Base-by-base conservation (phyloP, 2,113 vertebrate species). In the Mormyrus lacerda region DNA sequence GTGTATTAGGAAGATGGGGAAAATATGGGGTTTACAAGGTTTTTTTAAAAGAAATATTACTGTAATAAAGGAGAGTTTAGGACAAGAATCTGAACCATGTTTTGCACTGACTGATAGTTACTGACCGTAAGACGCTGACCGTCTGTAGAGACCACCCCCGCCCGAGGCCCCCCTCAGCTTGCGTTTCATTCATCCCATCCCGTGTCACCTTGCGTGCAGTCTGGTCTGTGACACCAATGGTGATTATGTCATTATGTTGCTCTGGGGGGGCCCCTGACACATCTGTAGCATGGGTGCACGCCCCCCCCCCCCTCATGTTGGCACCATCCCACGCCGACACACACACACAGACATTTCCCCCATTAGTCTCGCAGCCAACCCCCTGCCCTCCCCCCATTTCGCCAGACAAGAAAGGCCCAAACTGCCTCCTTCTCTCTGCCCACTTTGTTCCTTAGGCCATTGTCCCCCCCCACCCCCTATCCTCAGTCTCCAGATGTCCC, bases 241-340 rank as follows among this genome's bases (percentile, higher is more conserved):
- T 97, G 97, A 97, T 97, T 97, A 97, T 97, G 97, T 97, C 96
- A 97, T 97, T 97, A 97, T 97, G 97, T 69, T 88, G 39, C 87
- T 69, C 58, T 47, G 39, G 58, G 58, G 86, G 47, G 87, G 55
- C 11, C 44, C 35, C 44, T 24, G 44, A 88, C 87, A 88, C 58
- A 88, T 88, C 87, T 88, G 55, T 55, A 88, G 55, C 58, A n/a
- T 9, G 50, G 17, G 53, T 58, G 51, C 85, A 55, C 10, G 19
- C 51, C 27, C 85, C 27, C 85, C 21, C n/a, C 85, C 42, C 50
- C 51, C 24, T 17, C 15, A 31, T 31, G 13, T 44, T 85, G 19
- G 19, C 48, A 15, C 24, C 90, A 91, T 83, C 96, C 95, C 96
- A 91, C 73, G 9, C 48, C 8, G 15, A 83, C 24, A 13, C 88